A percentile compares a stretch with the other conserved stretches of the same genome.
These are phyloP conservation scores for Cynoglossus semilaevis DNA, from an alignment of 2,113 vertebrate genomes.

Conservation along the genomic window DNA sequence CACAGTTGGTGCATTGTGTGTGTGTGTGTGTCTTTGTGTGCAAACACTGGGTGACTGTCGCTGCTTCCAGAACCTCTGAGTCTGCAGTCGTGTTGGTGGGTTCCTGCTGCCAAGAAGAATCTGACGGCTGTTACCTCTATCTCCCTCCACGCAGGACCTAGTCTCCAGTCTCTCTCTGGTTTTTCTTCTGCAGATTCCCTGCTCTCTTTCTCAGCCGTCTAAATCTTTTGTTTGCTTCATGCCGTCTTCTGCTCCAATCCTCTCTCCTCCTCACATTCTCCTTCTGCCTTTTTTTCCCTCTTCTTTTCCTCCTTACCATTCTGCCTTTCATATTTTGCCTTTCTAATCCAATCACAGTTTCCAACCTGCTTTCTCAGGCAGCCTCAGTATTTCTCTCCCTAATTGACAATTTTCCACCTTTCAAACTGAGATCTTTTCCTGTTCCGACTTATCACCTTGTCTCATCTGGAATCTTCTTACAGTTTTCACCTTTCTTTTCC, in stretches of 20 bases:
- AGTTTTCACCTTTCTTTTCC: too few species aligned
- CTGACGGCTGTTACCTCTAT: conserved; percentile 57
- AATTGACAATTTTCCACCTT: too few species aligned
- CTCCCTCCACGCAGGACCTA: conserved; percentile 51
- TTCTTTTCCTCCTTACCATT: not conserved
- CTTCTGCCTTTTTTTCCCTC: not conserved
- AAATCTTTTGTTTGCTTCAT: conserved; percentile 49
- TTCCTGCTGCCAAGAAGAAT: conserved; percentile 40
- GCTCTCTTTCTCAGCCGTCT: conserved; percentile 43
- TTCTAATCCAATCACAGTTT: conserved; percentile 4
- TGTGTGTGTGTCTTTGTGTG: conserved; percentile 38
- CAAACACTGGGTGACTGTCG: conserved; percentile 14
- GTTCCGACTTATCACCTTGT: not conserved
- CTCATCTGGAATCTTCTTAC: too few species aligned
- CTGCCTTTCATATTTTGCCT: conserved; percentile 7
- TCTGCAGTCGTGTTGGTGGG: conserved; percentile 30
- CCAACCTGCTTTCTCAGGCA: not conserved
- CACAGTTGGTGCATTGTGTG: conserved; percentile 23
- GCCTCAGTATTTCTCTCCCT: not conserved
- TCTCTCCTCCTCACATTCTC: conserved; percentile 22
- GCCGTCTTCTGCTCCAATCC: conserved; percentile 18
- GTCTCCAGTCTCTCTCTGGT: conserved; percentile 44
- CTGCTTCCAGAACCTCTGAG: conserved; percentile 27
- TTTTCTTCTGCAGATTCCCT: conserved; percentile 59
- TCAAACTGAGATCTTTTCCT: not conserved